These are phyloP conservation scores for Aphidius ervi DNA, from an alignment of 1,140 invertebrate species.

Conservation along the genomic window DNA sequence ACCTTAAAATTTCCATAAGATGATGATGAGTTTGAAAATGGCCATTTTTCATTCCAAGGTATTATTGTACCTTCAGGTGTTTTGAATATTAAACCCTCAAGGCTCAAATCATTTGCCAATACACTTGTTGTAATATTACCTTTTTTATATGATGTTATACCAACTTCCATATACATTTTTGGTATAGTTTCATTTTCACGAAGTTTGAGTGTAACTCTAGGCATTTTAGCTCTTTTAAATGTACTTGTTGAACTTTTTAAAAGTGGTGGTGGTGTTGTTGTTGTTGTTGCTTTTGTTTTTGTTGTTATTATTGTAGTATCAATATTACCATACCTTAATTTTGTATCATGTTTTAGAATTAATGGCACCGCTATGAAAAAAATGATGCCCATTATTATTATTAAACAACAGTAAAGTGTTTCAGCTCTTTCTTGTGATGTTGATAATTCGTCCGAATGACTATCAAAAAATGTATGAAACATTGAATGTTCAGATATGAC, in stretches of 20 bases:
- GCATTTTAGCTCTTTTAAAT: conserved; percentile 34
- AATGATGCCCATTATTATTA: too few relatives aligned
- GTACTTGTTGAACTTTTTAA: conserved; percentile 17
- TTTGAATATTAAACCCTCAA: conserved; percentile 43
- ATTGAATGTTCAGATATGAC: too few relatives aligned
- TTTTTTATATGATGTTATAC: conserved; percentile 44
- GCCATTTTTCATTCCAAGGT: conserved; percentile 51
- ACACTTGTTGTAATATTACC: conserved; percentile 45
- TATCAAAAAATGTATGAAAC: too few relatives aligned
- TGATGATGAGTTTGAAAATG: conserved; percentile 61
- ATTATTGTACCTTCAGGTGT: conserved; percentile 47
- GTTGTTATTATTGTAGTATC: background rate
- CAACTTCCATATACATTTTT: conserved; percentile 44
- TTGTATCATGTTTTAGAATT: conserved; percentile 5
- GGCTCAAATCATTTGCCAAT: conserved; percentile 37
- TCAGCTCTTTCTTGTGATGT: too few relatives aligned
- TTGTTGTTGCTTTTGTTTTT: background rate
- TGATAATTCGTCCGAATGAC: too few relatives aligned
- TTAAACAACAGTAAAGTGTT: too few relatives aligned
- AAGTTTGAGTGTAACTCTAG: conserved; percentile 39
- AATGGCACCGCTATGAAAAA: background rate
- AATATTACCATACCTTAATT: background rate
- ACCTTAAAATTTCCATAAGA: conserved; percentile 63
- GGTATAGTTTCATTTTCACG: conserved; percentile 44
- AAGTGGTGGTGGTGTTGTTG: background rate